Conservation (phyloP, 2,888 invertebrate genomes). For the Apotomis turbidana region DNA sequence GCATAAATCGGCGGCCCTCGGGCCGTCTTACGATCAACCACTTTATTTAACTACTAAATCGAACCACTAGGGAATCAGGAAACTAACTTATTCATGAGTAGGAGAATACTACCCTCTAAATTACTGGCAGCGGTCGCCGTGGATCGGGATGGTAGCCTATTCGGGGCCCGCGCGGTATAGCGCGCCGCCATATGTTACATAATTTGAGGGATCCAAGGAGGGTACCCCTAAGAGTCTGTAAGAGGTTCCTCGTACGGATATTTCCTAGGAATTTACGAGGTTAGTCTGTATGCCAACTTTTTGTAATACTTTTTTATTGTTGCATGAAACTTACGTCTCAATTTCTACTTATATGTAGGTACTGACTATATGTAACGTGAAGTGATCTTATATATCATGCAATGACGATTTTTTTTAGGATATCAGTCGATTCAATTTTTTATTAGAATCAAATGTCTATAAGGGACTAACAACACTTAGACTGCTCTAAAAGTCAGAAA, state of each 20-base stretch:
- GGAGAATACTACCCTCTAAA: conserved; percentile 72
- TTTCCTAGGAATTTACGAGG: conserved; percentile 19
- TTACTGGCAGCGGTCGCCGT: conserved; percentile 75
- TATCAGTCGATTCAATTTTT: too few species aligned
- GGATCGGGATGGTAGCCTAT: conserved; percentile 76
- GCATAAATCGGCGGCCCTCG: conserved; percentile 20
- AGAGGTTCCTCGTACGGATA: conserved; percentile 18
- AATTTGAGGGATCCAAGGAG: conserved; percentile 62
- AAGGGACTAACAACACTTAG: too few species aligned
- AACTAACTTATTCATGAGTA: conserved; percentile 80
- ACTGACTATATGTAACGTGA: not conserved
- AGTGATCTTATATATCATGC: too few species aligned
- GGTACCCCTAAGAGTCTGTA: conserved; percentile 38
- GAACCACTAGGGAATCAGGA: conserved; percentile 59
- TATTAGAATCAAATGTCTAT: too few species aligned
- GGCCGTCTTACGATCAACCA: conserved; percentile 36
- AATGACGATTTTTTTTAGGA: too few species aligned
- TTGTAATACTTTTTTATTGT: not conserved
- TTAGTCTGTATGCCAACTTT: not conserved
- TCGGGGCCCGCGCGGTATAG: conserved; percentile 69
- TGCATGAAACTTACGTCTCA: not conserved
- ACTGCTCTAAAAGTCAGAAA: too few species aligned
- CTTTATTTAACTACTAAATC: conserved; percentile 76
- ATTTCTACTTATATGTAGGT: not conserved
- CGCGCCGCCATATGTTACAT: conserved; percentile 64